These are phyloP conservation scores for Uloborus diversus DNA, from an alignment of 1,140 invertebrate genomes.

Conservation along the genomic window DNA sequence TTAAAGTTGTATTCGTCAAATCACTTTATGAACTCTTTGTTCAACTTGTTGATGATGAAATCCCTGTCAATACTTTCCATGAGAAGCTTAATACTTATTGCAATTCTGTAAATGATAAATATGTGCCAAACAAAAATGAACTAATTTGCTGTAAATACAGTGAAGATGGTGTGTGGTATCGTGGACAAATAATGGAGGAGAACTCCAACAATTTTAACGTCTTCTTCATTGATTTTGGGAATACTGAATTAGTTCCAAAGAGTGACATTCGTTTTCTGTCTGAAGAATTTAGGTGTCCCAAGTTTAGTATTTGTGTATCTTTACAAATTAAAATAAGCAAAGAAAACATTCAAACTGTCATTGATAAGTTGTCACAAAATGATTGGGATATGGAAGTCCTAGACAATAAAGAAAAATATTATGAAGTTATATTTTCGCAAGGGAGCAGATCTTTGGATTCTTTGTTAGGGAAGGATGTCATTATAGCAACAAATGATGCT, in stretches of 20 bases:
- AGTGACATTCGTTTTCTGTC: slow-evolving; percentile 3
- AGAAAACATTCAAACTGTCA: too few relatives aligned
- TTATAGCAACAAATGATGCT: too few relatives aligned
- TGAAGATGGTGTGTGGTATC: slow-evolving; percentile 33
- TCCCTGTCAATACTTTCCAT: background rate
- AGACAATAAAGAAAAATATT: background rate
- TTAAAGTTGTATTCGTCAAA: slow-evolving; percentile 10
- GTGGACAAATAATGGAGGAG: slow-evolving; percentile 14
- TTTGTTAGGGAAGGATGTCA: background rate
- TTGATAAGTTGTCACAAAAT: background rate
- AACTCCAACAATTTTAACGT: background rate
- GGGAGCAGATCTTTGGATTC: background rate
- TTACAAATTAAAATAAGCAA: too few relatives aligned
- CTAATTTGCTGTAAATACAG: slow-evolving; percentile 25
- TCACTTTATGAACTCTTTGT: slow-evolving; percentile 2
- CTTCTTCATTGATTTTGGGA: slow-evolving; percentile 35
- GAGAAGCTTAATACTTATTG: slow-evolving; percentile 1
- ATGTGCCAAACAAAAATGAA: slow-evolving; percentile 17
- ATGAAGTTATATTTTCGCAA: slow-evolving; percentile 20
- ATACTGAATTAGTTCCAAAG: background rate
- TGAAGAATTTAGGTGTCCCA: background rate
- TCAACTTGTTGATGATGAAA: slow-evolving; percentile 1
- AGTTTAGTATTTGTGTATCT: slow-evolving; percentile 15
- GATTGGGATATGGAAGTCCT: slow-evolving; percentile 19
- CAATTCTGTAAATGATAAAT: background rate